Percentiles rank a stretch among this genome's conserved stretches.
phyloP scores from a whole-genome alignment of 1,140 invertebrate genomes.

The Drosophila nikananu region DNA sequence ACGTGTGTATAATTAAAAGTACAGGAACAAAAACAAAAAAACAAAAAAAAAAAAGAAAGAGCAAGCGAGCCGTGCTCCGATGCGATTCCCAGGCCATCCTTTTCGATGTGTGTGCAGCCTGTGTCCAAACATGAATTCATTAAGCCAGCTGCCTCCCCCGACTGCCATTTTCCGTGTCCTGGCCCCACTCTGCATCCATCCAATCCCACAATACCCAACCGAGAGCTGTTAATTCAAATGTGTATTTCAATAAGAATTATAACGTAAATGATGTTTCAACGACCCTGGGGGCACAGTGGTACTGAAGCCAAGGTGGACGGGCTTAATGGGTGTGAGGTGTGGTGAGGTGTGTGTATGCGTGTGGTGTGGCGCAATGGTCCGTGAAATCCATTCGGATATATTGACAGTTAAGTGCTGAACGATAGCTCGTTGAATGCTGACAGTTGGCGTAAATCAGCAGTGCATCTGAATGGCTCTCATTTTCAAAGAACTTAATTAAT shows the following conservation, averaged over 20 bases:
- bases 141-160: conserved; percentile 49
- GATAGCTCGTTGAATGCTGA: conserved; percentile 13
- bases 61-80: conserved; percentile 14
- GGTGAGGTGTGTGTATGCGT: neutral
- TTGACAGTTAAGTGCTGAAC: conserved; percentile 42
- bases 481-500: conserved; percentile 46
- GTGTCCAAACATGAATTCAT: conserved; percentile 75
- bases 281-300: conserved; percentile 31
- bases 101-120: conserved; percentile 42
- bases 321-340: conserved; percentile 15
- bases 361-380: conserved; percentile 44
- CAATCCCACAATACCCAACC: conserved; percentile 9
- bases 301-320: neutral
- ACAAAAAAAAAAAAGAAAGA: conserved; percentile 5
- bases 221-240: conserved; percentile 59
- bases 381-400: conserved; percentile 64
- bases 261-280: conserved; percentile 70
- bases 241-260: conserved; percentile 77
- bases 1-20: conserved; percentile 83
- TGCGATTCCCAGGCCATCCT: conserved; percentile 27
- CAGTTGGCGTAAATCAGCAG: conserved; percentile 41
- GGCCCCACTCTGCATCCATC: neutral
- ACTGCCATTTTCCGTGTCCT: conserved; percentile 12
- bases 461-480: conserved; percentile 30
- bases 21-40: conserved; percentile 19